Conservation (phyloP, 2,113 vertebrate genomes). For the Choloepus hoffmanni region DNA sequence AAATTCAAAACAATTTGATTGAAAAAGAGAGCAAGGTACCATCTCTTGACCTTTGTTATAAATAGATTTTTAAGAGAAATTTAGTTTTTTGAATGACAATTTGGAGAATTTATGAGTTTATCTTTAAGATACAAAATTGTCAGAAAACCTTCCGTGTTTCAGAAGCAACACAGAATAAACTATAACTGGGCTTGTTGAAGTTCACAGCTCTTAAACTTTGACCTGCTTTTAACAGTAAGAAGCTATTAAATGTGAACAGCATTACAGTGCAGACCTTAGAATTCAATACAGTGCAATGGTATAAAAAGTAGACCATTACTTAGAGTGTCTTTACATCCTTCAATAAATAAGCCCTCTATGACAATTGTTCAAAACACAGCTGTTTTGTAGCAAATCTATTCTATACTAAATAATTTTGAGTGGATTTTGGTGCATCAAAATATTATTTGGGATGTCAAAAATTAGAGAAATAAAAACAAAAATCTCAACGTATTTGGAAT, state of each 20-base stretch:
- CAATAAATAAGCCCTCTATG: background rate
- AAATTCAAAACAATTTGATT: constrained; percentile 75
- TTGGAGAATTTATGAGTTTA: constrained; percentile 11
- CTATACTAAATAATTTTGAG: background rate
- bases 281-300: background rate
- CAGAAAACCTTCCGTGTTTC: background rate
- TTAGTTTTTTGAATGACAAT: constrained; percentile 68
- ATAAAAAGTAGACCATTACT: background rate
- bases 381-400: background rate
- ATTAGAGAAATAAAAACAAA: constrained; percentile 12
- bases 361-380: background rate
- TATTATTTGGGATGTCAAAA: background rate
- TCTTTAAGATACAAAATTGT: constrained; percentile 9
- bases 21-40: constrained; percentile 73
- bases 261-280: background rate
- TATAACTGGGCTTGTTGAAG: background rate
- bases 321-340: background rate
- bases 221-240: background rate
- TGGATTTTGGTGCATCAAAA: background rate
- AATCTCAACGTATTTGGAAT: background rate
- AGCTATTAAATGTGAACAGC: background rate
- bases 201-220: constrained; percentile 49
- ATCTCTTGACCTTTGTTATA: constrained; percentile 66
- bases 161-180: constrained; percentile 34
- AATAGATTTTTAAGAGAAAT: constrained; percentile 75